A percentile compares a stretch with the other conserved stretches of the same genome.
These are phyloP conservation scores for Amyelois transitella DNA, from an alignment of 1,140 invertebrate genomes.

Conservation along the genomic window DNA sequence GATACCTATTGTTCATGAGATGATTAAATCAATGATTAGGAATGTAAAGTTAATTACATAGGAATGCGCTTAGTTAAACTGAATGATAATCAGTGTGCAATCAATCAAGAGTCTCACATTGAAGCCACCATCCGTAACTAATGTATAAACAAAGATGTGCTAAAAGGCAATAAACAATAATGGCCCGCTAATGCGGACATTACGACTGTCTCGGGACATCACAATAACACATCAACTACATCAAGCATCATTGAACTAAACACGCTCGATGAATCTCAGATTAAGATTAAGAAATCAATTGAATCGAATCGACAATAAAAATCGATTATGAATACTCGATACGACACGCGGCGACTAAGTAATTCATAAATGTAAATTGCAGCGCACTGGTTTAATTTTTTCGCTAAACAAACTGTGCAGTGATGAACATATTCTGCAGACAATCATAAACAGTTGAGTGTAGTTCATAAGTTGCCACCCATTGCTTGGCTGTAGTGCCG, in stretches of 20 bases:
- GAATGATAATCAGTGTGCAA: slow-evolving; percentile 2
- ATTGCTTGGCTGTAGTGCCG: slow-evolving; percentile 51
- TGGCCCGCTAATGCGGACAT: slow-evolving; percentile 58
- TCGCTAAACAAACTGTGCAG: background rate
- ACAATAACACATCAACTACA: slow-evolving; percentile 63
- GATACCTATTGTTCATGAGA: background rate
- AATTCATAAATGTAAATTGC: slow-evolving; percentile 29
- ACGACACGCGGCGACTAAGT: slow-evolving; percentile 15
- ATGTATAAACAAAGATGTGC: slow-evolving; percentile 46
- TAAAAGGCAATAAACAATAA: slow-evolving; percentile 51
- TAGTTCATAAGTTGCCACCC: slow-evolving; percentile 48
- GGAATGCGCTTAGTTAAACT: background rate
- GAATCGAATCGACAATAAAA: slow-evolving; percentile 32
- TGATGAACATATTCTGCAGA: background rate
- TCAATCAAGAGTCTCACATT: slow-evolving; percentile 7
- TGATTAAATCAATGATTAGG: background rate
- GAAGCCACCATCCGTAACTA: slow-evolving; percentile 23
- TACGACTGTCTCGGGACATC: slow-evolving; percentile 56
- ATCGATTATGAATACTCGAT: slow-evolving; percentile 19
- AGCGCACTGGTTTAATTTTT: background rate
- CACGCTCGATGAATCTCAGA: slow-evolving; percentile 54
- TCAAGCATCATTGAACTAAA: slow-evolving; percentile 63
- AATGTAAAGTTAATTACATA: background rate
- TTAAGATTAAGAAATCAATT: slow-evolving; percentile 44
- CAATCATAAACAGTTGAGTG: slow-evolving; percentile 8